Base-by-base conservation (phyloP, 2,888 invertebrate species). In the Abrostola tripartita region DNA sequence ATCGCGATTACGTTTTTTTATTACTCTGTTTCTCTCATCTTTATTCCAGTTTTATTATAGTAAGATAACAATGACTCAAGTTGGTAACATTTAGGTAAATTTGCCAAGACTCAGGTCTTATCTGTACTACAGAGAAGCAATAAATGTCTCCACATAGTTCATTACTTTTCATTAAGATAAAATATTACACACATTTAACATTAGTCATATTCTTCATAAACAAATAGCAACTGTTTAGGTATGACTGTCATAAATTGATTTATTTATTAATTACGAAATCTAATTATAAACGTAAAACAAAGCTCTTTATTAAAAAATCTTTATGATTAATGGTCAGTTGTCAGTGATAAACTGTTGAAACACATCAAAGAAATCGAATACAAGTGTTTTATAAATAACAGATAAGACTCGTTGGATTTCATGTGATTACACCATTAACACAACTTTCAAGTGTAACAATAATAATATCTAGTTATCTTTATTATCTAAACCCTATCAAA, bases 401-500 rank as follows among this genome's bases (percentile, higher is more conserved):
- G 24, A 47, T 24, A 24, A 14, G 44, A 47, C 24, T 47, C 24
- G 44, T 24, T 24, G 14, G 44, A 24, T 47, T 47, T 47, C 44
- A 14, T 24, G 24, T 24, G 24, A 24, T 24, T 24, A 24, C 24
- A 24, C 24, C 24, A 24, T 24, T 24, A 47, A 12, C n/a, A 12
- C 7, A 5, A 24, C 44, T 47, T 47, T 24, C 14, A 47, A 24
- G 44, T 47, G 8, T 24, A 47, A 14, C 12, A 9, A 24, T 47
- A 24, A 24, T 2, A 1, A 4, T 47, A 47, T 47, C 44, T 24
- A 7, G 10, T 55, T 63, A 65, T 65, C 70, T 72, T 49, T 47
- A 59, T 61, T 56, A 37, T 51, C 8, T 40, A 55, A 56, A 59
- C 53, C 52, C 37, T 41, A 11, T 40, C 55, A 68, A 71, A 52